Evolutionary conservation across 2,888 invertebrate genomes (phyloP).

Genomic region (Drosophila melanosoma): DNA sequence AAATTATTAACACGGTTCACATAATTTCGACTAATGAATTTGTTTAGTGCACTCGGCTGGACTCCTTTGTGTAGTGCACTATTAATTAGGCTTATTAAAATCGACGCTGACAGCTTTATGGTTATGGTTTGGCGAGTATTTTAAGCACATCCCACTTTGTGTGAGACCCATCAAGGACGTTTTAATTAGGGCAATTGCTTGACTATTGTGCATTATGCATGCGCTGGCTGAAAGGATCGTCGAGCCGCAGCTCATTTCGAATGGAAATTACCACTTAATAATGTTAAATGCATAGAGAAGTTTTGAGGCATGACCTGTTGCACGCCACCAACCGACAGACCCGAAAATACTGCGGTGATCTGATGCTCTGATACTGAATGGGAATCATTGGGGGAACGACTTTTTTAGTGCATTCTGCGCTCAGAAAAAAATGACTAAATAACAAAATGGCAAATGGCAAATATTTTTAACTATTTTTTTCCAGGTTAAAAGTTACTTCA

Average conservation of each 20-base stretch:
- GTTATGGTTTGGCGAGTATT: constrained; percentile 37
- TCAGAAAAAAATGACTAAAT: background rate
- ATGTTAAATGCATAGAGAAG: constrained; percentile 51
- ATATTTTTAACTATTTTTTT: background rate
- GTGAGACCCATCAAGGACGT: constrained; percentile 59
- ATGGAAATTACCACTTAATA: constrained; percentile 78
- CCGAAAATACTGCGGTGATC: constrained; percentile 43
- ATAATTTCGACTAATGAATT: constrained; percentile 40
- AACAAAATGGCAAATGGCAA: background rate
- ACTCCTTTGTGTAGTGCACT: constrained; percentile 51
- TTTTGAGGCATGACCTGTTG: constrained; percentile 10
- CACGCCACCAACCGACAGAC: constrained; percentile 7
- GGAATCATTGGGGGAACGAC: constrained; percentile 47
- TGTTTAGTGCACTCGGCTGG: constrained; percentile 32
- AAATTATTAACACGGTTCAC: constrained; percentile 22
- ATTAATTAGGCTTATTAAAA: constrained; percentile 77
- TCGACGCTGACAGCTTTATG: constrained; percentile 67
- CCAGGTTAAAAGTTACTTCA: background rate
- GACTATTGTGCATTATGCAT: constrained; percentile 63
- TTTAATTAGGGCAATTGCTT: constrained; percentile 78
- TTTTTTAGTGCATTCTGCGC: background rate
- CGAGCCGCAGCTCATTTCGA: constrained; percentile 68
- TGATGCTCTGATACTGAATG: constrained; percentile 26
- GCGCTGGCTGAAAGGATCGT: constrained; percentile 39
- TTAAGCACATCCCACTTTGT: constrained; percentile 13